Conservation (phyloP, 1,140 invertebrate species). For the Papilio polyxenes region DNA sequence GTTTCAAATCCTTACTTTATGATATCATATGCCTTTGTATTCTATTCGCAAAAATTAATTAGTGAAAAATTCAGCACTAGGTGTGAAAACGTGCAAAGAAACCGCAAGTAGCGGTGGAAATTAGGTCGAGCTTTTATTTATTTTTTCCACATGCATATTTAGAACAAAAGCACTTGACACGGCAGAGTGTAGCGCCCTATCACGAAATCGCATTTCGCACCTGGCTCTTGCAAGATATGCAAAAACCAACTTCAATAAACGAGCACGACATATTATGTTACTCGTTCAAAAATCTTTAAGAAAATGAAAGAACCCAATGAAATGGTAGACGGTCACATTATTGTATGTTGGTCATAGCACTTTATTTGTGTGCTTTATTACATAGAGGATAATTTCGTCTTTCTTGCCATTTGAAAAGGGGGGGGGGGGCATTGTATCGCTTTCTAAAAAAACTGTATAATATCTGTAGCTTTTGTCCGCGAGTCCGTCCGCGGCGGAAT, state of each 20-base stretch:
- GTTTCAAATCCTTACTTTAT: too few species aligned
- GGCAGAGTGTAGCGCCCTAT: slow-evolving; percentile 6
- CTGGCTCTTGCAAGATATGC: background rate
- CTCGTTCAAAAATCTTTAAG: background rate
- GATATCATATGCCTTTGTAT: background rate
- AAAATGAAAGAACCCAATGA: too few species aligned
- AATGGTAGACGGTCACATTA: too few species aligned
- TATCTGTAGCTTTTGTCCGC: too few species aligned
- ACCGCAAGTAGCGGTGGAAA: background rate
- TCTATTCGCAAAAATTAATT: background rate
- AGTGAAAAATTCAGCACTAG: background rate
- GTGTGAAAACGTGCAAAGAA: slow-evolving; percentile 6
- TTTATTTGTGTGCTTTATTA: too few species aligned
- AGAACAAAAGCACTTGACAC: slow-evolving; percentile 33
- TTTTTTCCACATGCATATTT: slow-evolving; percentile 18
- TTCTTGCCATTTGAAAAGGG: too few species aligned
- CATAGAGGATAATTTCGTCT: too few species aligned
- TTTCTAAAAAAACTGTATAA: too few species aligned
- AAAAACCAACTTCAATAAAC: background rate
- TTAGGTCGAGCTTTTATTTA: slow-evolving; percentile 29
- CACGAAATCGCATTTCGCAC: background rate
- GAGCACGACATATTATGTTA: background rate
- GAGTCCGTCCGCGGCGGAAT: too few species aligned
- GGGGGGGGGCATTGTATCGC: too few species aligned
- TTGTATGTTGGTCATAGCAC: too few species aligned